phyloP scores from a whole-genome alignment of 1,140 invertebrate genomes.

The Pseudomyrmex dendroicus region DNA sequence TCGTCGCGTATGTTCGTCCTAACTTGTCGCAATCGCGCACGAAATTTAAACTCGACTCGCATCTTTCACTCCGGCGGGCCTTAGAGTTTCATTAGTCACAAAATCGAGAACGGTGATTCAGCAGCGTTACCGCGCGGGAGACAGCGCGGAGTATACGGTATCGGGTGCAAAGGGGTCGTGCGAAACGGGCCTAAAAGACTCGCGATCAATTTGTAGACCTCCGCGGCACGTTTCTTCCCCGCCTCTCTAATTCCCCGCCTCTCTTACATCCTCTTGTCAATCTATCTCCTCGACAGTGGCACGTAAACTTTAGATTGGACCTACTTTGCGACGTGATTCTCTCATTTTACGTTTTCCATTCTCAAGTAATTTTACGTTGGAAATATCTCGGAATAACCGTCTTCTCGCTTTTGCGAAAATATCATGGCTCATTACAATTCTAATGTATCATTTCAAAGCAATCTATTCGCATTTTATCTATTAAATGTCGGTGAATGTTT shows the following conservation, averaged over 20 bases:
- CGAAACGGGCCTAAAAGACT: slow-evolving; percentile 69
- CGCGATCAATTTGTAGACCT: slow-evolving; percentile 64
- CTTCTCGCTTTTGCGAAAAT: background rate
- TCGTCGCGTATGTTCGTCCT: background rate
- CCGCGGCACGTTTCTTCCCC: slow-evolving; percentile 18
- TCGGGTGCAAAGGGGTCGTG: slow-evolving; percentile 73
- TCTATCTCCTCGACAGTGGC: slow-evolving; percentile 26
- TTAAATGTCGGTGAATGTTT: background rate
- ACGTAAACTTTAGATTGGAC: slow-evolving; percentile 35
- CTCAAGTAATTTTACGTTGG: background rate
- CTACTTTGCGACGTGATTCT: slow-evolving; percentile 18
- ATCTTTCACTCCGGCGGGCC: slow-evolving; percentile 45
- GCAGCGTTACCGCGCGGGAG: slow-evolving; percentile 52
- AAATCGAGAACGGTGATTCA: slow-evolving; percentile 68
- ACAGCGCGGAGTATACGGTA: slow-evolving; percentile 68
- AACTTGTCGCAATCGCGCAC: slow-evolving; percentile 44
- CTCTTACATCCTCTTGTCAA: slow-evolving; percentile 39
- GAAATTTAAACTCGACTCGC: slow-evolving; percentile 45
- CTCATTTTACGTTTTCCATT: background rate
- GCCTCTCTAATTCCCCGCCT: slow-evolving; percentile 26
- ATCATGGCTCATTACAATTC: no score
- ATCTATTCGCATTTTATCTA: background rate
- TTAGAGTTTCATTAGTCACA: slow-evolving; percentile 69
- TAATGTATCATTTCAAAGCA: background rate
- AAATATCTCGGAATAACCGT: background rate